Evolutionary conservation across 2,888 invertebrate genomes (phyloP).

Genomic region (Eupsilia transversa): DNA sequence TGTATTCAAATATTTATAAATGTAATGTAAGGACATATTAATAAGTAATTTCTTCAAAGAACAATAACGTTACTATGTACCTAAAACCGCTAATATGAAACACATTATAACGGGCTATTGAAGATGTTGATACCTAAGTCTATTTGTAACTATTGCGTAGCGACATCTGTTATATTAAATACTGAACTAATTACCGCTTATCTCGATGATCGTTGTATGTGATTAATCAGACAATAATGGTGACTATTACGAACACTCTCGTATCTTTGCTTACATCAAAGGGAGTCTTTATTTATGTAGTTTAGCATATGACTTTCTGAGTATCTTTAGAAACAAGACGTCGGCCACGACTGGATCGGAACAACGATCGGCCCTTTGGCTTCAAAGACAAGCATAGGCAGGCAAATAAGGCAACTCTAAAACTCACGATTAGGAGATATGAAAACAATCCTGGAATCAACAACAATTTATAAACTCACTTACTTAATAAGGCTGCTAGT

Average conservation of each 20-base stretch:
- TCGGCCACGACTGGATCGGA: background rate
- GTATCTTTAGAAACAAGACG: background rate
- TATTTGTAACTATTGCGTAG: slow-evolving; percentile 6
- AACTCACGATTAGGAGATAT: background rate
- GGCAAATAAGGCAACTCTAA: background rate
- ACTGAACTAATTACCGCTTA: slow-evolving; percentile 1
- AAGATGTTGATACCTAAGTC: background rate
- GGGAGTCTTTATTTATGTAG: background rate
- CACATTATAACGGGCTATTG: background rate
- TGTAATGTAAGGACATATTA: background rate
- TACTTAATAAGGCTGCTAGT: background rate
- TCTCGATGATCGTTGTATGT: background rate
- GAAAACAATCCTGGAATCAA: background rate
- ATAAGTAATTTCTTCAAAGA: no score
- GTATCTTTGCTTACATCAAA: background rate
- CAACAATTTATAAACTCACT: background rate
- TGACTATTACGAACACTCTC: background rate
- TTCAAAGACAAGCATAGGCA: background rate
- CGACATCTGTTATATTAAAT: slow-evolving; percentile 46
- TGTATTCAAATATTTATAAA: no score
- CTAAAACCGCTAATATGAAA: no score
- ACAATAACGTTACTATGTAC: no score
- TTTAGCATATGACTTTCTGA: background rate
- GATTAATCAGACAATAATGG: background rate
- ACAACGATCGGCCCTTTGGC: no score